Evolutionary conservation across 2,113 vertebrate species (phyloP).

Genomic region (Xiphophorus hellerii): DNA sequence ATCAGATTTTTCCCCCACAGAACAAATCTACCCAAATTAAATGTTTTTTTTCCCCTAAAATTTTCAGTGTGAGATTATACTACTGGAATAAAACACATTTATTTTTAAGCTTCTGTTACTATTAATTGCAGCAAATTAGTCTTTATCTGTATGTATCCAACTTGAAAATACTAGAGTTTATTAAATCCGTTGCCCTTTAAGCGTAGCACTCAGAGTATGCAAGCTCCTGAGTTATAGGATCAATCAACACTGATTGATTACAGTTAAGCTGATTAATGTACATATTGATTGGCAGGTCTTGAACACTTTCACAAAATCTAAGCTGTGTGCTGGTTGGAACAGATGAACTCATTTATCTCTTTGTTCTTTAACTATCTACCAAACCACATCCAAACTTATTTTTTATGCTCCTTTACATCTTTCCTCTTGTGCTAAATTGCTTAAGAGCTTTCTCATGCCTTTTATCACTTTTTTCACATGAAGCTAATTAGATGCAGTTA

Average conservation of each 20-base stretch:
- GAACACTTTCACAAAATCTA: no score
- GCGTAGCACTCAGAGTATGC: neutral
- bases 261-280: neutral
- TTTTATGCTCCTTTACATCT: neutral
- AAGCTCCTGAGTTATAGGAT: no score
- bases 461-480: slow-evolving; percentile 18
- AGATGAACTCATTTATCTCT: neutral
- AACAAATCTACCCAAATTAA: neutral
- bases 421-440: slow-evolving; percentile 1
- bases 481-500: slow-evolving; percentile 1
- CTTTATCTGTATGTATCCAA: neutral
- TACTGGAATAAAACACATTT: neutral
- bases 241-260: no score
- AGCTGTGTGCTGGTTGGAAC: no score
- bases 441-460: slow-evolving; percentile 24
- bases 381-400: neutral
- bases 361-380: neutral
- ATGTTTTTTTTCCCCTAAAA: neutral
- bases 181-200: neutral
- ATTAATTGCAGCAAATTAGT: neutral
- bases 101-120: neutral
- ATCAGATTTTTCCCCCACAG: no score
- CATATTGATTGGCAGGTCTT: neutral
- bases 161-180: neutral
- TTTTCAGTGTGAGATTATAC: neutral